Percentiles rank a stretch among this genome's conserved stretches.
These are phyloP conservation scores for Stenchaetothrips biformis DNA, from an alignment of 2,888 invertebrate species.

Conservation along the genomic window DNA sequence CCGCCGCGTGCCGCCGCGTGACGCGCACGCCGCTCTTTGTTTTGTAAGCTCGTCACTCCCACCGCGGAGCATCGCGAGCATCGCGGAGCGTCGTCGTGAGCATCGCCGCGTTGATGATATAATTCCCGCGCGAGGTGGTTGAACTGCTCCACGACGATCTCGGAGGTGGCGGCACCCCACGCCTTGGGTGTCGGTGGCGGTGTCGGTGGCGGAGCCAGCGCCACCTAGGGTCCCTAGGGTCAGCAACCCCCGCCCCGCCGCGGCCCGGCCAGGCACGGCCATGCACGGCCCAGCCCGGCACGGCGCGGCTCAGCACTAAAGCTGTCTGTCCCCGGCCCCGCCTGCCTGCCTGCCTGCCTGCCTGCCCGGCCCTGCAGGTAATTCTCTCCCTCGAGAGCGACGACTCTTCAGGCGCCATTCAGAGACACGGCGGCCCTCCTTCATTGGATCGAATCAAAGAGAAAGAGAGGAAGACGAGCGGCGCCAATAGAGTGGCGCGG, in stretches of 20 bases:
- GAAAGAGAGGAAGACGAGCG: too few relatives aligned
- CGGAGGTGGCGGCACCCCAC: slow-evolving; percentile 27
- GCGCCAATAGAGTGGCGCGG: too few relatives aligned
- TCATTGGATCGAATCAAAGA: too few relatives aligned
- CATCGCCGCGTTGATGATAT: background rate
- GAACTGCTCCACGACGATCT: background rate
- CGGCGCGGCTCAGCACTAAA: background rate
- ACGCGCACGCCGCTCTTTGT: background rate
- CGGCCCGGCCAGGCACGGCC: background rate
- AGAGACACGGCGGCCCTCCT: too few relatives aligned
- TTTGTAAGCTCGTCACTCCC: slow-evolving; percentile 13
- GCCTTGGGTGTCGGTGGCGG: background rate
- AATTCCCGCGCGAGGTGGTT: background rate
- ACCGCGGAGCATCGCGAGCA: background rate
- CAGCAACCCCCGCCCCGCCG: background rate
- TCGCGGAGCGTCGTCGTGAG: too few relatives aligned
- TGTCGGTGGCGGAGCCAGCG: too few relatives aligned
- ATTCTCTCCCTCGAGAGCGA: too few relatives aligned
- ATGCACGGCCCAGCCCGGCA: background rate
- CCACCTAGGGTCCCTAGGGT: too few relatives aligned
- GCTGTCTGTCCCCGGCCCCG: background rate
- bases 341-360: too few relatives aligned
- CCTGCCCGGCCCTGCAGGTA: too few relatives aligned
- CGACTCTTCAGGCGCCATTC: too few relatives aligned
- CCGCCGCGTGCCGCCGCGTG: background rate